phyloP scores from a whole-genome alignment of 2,797 vertebrate genomes.

The Chrysocyon brachyurus region DNA sequence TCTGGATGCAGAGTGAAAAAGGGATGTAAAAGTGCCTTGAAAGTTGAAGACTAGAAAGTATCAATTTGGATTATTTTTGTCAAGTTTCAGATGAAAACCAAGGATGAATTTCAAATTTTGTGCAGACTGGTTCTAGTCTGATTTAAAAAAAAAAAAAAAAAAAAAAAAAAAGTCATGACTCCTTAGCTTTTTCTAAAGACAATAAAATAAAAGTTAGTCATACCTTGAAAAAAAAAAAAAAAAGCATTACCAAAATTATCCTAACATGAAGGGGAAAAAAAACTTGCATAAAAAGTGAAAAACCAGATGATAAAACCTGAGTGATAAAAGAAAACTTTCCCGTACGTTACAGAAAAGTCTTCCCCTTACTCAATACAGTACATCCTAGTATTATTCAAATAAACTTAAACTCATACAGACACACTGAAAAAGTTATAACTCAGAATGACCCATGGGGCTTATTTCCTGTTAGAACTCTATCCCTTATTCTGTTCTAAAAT shows the following conservation, averaged over 20 bases:
- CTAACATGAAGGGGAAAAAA: not conserved
- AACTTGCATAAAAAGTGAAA: conserved; percentile 73
- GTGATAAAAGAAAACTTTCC: conserved; percentile 72
- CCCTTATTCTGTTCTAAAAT: conserved; percentile 56
- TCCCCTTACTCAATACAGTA: conserved; percentile 71
- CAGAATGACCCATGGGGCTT: conserved; percentile 71
- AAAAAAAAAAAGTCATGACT: not conserved
- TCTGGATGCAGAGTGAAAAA: not conserved
- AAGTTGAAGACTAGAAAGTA: conserved; percentile 33
- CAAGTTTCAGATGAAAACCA: conserved; percentile 42
- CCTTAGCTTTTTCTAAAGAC: conserved; percentile 5
- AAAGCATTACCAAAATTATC: conserved; percentile 38
- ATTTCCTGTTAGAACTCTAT: conserved; percentile 72
- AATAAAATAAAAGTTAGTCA: conserved; percentile 54
- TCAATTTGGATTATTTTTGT: not conserved
- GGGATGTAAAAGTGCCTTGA: not conserved
- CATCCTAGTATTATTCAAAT: conserved; percentile 76
- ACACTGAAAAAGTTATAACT: conserved; percentile 51
- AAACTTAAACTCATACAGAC: conserved; percentile 69
- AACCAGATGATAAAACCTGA: conserved; percentile 58
- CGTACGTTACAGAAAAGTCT: conserved; percentile 57
- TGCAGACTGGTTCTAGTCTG: not conserved
- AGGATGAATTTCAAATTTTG: conserved; percentile 49
- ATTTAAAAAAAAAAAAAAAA: conserved; percentile 21
- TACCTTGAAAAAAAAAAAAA: conserved; percentile 39